A percentile compares a stretch with the other conserved stretches of the same genome.
Conservation (phyloP, 2,113 vertebrate species). For the Salminus brasiliensis region DNA sequence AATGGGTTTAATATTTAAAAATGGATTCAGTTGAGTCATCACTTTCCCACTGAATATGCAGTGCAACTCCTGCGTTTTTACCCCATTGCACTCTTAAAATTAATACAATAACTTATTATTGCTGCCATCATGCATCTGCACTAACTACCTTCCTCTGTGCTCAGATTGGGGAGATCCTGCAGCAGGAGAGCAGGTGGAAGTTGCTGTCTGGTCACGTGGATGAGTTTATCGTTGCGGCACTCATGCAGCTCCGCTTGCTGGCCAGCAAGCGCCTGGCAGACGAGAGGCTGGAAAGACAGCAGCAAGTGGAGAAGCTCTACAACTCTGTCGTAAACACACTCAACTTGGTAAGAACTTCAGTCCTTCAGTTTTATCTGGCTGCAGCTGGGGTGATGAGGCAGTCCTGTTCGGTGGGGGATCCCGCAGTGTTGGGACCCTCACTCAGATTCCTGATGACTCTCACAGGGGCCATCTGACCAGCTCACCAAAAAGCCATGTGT, state of each 20-base stretch:
- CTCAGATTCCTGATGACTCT: slow-evolving; percentile 33
- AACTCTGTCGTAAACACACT: slow-evolving; percentile 96
- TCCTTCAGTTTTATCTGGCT: not conserved
- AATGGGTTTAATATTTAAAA: too few species aligned
- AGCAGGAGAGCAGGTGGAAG: slow-evolving; percentile 93
- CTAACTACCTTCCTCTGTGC: too few species aligned
- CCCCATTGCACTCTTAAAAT: too few species aligned
- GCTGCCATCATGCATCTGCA: too few species aligned
- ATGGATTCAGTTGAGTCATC: too few species aligned
- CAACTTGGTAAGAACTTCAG: slow-evolving; percentile 86
- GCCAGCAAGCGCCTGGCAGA: slow-evolving; percentile 94
- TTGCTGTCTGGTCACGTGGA: slow-evolving; percentile 97
- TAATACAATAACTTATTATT: too few species aligned
- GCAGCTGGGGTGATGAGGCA: not conserved
- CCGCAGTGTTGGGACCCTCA: slow-evolving; percentile 1
- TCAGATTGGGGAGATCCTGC: slow-evolving; percentile 93
- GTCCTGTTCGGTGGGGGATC: slow-evolving; percentile 13
- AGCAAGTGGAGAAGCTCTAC: slow-evolving; percentile 91
- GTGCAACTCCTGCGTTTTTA: too few species aligned
- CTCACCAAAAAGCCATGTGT: too few species aligned
- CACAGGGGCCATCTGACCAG: slow-evolving; percentile 46
- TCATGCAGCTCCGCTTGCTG: slow-evolving; percentile 95
- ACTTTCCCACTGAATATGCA: too few species aligned
- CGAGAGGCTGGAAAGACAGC: slow-evolving; percentile 86
- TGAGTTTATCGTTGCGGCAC: slow-evolving; percentile 93